Evolutionary conservation across 2,888 invertebrate genomes (phyloP).

Genomic region (Himalopsyche kuldschensis): DNA sequence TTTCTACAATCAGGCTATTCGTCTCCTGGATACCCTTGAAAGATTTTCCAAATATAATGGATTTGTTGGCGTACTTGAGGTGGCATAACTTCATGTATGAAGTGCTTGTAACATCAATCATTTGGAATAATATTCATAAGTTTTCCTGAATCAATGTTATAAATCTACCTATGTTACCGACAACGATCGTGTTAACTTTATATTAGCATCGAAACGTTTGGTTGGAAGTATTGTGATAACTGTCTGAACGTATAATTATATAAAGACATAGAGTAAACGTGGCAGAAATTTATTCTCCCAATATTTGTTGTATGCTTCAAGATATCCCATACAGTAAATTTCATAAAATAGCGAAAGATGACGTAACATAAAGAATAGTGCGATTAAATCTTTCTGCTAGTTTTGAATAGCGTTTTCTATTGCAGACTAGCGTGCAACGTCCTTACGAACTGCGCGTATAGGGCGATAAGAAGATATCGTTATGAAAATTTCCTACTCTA

Average conservation of each 20-base stretch:
- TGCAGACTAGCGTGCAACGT: constrained; percentile 1
- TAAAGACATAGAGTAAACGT: neutral
- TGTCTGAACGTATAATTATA: neutral
- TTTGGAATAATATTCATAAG: no score
- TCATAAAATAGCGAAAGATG: neutral
- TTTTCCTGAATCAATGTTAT: no score
- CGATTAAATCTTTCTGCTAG: constrained; percentile 21
- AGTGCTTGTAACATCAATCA: no score
- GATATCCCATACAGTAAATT: neutral
- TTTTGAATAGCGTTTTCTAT: constrained; percentile 15
- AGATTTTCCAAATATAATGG: no score
- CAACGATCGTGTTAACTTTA: neutral
- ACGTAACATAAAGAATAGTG: constrained; percentile 1
- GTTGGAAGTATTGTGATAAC: neutral
- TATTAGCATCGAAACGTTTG: neutral
- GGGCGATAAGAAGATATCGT: neutral
- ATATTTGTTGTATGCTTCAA: neutral
- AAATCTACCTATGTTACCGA: neutral
- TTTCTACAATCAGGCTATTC: no score
- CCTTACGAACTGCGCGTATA: neutral
- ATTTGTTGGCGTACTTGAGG: no score
- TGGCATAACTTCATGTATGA: no score
- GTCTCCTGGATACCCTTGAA: no score
- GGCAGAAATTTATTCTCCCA: neutral
- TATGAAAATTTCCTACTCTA: no score